Conservation (phyloP, 2,113 vertebrate species). For the Cryptotis parvus region DNA sequence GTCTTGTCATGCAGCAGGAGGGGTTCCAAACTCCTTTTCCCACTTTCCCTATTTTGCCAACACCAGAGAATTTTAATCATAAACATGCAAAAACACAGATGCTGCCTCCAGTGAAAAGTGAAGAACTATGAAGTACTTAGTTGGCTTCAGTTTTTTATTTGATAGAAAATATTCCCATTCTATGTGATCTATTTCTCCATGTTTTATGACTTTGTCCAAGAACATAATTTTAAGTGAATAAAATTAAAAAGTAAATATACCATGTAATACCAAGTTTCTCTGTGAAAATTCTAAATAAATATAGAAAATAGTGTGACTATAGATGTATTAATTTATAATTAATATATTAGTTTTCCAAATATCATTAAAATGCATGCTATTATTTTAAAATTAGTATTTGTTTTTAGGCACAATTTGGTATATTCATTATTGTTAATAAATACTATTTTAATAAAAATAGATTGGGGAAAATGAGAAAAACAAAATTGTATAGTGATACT, state of each 20-base stretch:
- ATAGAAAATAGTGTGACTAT: slow-evolving; percentile 7
- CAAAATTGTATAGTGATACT: not conserved
- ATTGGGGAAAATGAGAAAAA: not conserved
- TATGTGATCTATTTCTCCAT: too few species aligned
- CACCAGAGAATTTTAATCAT: too few species aligned
- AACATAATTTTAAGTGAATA: not conserved
- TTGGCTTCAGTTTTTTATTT: too few species aligned
- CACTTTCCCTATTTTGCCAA: too few species aligned
- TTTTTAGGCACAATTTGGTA: not conserved
- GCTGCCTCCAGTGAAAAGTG: too few species aligned
- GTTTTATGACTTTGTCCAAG: not conserved
- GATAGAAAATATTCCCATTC: too few species aligned
- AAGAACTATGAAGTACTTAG: too few species aligned
- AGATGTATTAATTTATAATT: not conserved
- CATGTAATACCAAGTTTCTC: not conserved
- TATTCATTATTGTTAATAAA: not conserved
- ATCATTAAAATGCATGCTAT: not conserved
- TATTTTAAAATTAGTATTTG: not conserved
- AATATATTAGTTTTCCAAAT: slow-evolving; percentile 9
- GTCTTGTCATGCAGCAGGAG: too few species aligned
- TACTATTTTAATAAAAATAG: slow-evolving; percentile 37
- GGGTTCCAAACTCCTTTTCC: too few species aligned
- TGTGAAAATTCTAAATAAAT: slow-evolving; percentile 16
- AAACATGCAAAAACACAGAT: too few species aligned
- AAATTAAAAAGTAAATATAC: slow-evolving; percentile 1